Evolutionary conservation across 2,113 vertebrate genomes (phyloP).

Genomic region (Phaethon lepturus): DNA sequence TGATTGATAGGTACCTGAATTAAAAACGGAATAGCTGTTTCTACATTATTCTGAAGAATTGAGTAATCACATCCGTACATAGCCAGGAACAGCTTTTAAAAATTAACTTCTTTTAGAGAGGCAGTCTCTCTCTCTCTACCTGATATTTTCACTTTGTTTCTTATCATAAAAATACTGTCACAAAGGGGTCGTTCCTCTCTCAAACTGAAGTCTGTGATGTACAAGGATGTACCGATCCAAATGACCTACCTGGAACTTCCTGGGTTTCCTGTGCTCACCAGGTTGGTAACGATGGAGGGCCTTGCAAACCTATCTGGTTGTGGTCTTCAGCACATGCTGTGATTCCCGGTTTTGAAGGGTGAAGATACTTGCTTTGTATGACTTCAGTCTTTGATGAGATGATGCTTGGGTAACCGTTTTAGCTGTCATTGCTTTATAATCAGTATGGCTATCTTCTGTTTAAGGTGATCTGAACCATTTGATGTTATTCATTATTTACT

Average conservation of each 20-base stretch:
- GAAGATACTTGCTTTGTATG: background rate
- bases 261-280: background rate
- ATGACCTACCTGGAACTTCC: background rate
- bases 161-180: background rate
- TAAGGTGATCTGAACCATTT: background rate
- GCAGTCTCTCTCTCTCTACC: background rate
- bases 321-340: background rate
- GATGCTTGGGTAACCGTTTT: background rate
- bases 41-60: background rate
- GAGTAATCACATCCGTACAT: background rate
- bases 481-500: background rate
- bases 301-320: background rate
- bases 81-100: background rate
- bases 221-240: background rate
- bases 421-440: background rate
- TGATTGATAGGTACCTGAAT: background rate
- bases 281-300: fast-evolving
- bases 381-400: background rate
- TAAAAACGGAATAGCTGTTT: background rate
- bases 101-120: background rate
- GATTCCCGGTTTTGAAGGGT: background rate
- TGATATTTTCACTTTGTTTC: background rate
- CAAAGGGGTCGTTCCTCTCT: background rate
- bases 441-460: background rate
- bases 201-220: background rate